Evolutionary conservation across 1,140 invertebrate genomes (phyloP), one percentile per base, ranked within the genome.

Genomic region (Drosophila tani): DNA sequence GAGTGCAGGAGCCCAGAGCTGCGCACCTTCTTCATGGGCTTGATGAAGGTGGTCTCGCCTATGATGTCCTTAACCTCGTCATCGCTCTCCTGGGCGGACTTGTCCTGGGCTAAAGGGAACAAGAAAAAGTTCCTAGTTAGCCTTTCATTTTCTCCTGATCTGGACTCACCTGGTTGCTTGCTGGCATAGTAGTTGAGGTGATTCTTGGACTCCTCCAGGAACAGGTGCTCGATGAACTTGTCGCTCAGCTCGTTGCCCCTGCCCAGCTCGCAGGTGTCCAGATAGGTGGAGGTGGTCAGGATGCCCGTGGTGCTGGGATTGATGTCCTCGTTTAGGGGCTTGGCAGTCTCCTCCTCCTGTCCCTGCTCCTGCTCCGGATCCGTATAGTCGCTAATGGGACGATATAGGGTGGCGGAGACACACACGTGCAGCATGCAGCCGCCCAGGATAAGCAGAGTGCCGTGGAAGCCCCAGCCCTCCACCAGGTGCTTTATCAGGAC

Each of bases 381-480:
- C 27, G 60, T 53, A 29, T 82, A 73, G 0, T 75, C 79, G 50
- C 94, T 94, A 3, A 95, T 70, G 0, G 95, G 95, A 11, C 96
- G 94, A 81, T 96, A 97, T 0, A 97, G 92, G 0, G 95, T 95
- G 0, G 96, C 96, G 7, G 95, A 95, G 2, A 96, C 94, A 56
- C 96, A 96, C 3, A 96, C 95, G 82, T 97, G 96, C 2, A 97
- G 93, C 95, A 96, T 96, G n/a, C 96, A 95, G 11, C 95, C 96
- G 8, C 96, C 96, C 19, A 97, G 91, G 4, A 97, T 93, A 0
- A 97, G 92, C 7, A 97, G 94, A 2, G 96, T 96, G 4, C 96
- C 96, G 77, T 96, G 95, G 47, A 96, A 95, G 19, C 96, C 96
- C 66, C 96, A 96, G 60, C 93, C 93, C 17, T 94, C 94, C 0